Evolutionary conservation across 2,113 vertebrate genomes (phyloP).

Genomic region (Psittacara wagleri): DNA sequence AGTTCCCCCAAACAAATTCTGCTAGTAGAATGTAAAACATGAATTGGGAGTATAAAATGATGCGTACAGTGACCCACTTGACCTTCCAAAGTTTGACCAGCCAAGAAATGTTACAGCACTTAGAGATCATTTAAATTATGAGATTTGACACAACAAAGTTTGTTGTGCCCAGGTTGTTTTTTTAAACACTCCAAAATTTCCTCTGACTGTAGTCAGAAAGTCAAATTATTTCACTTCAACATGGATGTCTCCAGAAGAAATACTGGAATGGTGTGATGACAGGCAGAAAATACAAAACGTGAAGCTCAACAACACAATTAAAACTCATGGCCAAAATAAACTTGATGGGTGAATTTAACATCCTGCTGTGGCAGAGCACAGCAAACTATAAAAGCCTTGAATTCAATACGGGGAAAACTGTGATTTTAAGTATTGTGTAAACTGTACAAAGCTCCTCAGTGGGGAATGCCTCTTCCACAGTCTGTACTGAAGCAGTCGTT

Average conservation of each 20-base stretch:
- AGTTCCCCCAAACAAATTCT: background rate
- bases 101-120: background rate
- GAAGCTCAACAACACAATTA: background rate
- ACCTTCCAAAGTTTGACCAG: background rate
- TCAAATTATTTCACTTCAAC: conserved; percentile 12
- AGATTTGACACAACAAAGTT: background rate
- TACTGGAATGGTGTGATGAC: background rate
- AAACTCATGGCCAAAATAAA: conserved; percentile 16
- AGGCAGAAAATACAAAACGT: background rate
- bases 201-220: background rate
- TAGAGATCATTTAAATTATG: background rate
- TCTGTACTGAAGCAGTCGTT: background rate
- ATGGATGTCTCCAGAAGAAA: background rate
- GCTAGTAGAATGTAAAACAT: conserved; percentile 7
- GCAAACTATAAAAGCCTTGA: background rate
- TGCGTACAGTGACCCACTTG: background rate
- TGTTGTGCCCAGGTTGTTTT: background rate
- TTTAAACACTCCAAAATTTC: conserved; percentile 1
- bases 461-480: background rate
- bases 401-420: background rate
- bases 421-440: background rate
- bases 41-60: background rate
- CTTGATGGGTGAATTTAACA: background rate
- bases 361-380: background rate
- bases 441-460: background rate